Base-by-base conservation (phyloP, 2,113 vertebrate species). In the Cryptoleucopteryx plumbea region DNA sequence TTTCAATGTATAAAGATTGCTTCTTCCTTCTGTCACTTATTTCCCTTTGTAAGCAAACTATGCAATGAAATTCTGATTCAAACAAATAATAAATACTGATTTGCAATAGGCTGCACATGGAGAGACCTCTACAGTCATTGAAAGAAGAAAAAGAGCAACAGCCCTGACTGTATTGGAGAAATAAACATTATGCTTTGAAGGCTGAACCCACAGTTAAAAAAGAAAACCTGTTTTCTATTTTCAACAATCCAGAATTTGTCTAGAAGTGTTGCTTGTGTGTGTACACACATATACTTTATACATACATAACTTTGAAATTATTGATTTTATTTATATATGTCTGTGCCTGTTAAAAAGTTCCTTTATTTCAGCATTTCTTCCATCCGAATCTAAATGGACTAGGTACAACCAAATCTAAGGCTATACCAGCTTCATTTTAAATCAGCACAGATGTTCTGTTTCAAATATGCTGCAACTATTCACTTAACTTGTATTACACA, bases 121-220 rank as follows among this genome's bases (percentile, higher is more conserved):
- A 56, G 19, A 82, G 13, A 77, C 9, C 29, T 66, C 63, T 7
- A 21, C 0, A 2, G 50, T 36, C n/a, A 45, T 0, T 42, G 26
- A 52, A 67, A 52, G 20, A 67, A 58, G 38, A n/a, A 71, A 71
- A 62, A 58, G 10, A 52, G 16, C 43, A 88, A 68, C 31, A 86
- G 6, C 11, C 31, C 26, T 53, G 72, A 89, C 11, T 38, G 21
- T 23, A 83, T 18, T 32, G 7, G 7, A 86, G 16, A 89, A 55
- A 66, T 14, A 50, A 4, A 50, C 6, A 31, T 23, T 34, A 78
- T 9, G 32, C n/a, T 68, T 65, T 38, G 34, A 81, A 70, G 50
- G 53, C 21, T 88, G 34, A 90, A 72, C 36, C 43, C 25, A 61
- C 53, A 53, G 22, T 22, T 10, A 58, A 8, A 45, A 78, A 80